Conservation (phyloP, 1,140 invertebrate species). For the Leptopilina clavipes region DNA sequence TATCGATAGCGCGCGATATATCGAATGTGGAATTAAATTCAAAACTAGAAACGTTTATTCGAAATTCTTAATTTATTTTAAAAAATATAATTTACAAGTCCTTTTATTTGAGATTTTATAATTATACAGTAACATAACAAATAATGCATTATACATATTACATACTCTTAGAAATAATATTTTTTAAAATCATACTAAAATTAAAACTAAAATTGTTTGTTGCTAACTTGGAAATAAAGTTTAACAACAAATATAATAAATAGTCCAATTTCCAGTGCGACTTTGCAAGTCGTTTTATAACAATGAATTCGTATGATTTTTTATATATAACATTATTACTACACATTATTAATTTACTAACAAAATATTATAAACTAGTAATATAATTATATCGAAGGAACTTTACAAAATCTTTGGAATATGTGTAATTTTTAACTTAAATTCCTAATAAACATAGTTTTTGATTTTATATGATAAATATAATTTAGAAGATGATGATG, state of each 20-base stretch:
- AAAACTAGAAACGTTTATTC: background rate
- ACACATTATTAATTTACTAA: background rate
- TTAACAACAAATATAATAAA: constrained; percentile 25
- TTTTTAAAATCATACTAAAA: background rate
- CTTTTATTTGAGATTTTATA: background rate
- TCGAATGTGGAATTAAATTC: background rate
- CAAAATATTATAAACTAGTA: background rate
- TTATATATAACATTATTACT: background rate
- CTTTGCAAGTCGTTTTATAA: background rate
- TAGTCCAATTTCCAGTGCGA: constrained; percentile 3
- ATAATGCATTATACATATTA: background rate
- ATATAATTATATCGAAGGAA: background rate
- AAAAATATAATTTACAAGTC: constrained; percentile 24
- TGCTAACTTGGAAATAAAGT: constrained; percentile 11
- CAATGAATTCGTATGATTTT: background rate
- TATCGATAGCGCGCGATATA: background rate
- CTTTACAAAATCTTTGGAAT: constrained; percentile 13
- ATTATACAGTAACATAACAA: constrained; percentile 21
- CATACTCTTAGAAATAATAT: background rate
- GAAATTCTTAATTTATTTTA: constrained; percentile 13
- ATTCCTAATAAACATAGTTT: background rate
- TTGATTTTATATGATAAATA: background rate
- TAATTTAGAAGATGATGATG: background rate
- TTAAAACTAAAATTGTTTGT: background rate
- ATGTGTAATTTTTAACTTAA: background rate